Conservation (phyloP, 2,113 vertebrate species). For the Hippocampus comes region DNA sequence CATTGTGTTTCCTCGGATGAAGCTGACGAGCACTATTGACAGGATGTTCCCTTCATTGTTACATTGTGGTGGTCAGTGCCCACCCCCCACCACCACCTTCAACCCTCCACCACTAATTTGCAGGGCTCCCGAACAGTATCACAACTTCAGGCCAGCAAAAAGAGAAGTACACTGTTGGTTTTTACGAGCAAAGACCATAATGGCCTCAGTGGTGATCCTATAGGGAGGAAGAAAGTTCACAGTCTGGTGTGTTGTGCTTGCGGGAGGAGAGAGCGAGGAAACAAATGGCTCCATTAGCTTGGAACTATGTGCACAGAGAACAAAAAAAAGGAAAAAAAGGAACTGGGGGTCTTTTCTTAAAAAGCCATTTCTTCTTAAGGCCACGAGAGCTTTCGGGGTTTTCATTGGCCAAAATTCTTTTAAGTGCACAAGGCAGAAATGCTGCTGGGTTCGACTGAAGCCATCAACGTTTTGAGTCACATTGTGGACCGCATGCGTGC, state of each 20-base stretch:
- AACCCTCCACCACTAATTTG: conserved; percentile 41
- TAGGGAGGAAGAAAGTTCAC: conserved; percentile 41
- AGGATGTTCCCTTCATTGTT: conserved; percentile 42
- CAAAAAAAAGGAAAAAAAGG: neutral
- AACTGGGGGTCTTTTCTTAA: neutral
- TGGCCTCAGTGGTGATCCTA: conserved; percentile 48
- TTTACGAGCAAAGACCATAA: conserved; percentile 53
- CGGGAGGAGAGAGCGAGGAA: conserved; percentile 10
- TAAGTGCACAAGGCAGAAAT: neutral
- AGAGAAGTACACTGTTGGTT: conserved; percentile 56
- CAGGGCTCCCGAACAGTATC: conserved; percentile 56
- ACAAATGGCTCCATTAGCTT: conserved; percentile 30
- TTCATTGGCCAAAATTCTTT: neutral
- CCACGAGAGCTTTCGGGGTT: neutral
- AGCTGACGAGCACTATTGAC: conserved; percentile 40
- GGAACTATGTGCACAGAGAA: conserved; percentile 8
- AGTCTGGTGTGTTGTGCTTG: conserved; percentile 18
- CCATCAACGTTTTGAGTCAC: neutral
- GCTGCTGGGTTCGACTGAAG: neutral
- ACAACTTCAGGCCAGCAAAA: conserved; percentile 42
- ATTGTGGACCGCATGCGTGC: neutral
- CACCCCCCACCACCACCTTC: conserved; percentile 15
- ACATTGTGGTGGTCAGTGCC: conserved; percentile 46
- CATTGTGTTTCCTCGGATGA: conserved; percentile 28
- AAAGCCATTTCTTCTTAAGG: conserved; percentile 3